Conservation (phyloP, 2,888 invertebrate genomes). For the Patella depressa region DNA sequence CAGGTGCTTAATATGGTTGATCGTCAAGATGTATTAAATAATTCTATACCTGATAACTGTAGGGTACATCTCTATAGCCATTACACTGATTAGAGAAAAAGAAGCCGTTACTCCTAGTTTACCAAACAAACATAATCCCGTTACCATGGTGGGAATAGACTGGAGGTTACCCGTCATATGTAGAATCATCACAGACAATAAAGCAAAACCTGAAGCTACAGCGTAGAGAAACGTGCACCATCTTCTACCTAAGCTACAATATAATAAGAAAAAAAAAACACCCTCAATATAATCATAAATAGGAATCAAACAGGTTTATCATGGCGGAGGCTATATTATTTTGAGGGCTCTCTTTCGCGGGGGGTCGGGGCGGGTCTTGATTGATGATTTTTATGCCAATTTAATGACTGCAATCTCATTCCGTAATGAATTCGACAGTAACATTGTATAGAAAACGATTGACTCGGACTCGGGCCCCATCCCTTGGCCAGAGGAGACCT, state of each 20-base stretch:
- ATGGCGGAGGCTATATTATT: no score
- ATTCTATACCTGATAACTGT: constrained; percentile 52
- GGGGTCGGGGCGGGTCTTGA: no score
- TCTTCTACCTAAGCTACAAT: constrained; percentile 56
- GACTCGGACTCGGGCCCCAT: no score
- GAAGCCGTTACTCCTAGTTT: constrained; percentile 60
- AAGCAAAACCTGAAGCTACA: constrained; percentile 57
- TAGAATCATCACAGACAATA: constrained; percentile 55
- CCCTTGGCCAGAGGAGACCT: no score
- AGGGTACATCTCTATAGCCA: constrained; percentile 57
- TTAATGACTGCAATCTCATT: no score
- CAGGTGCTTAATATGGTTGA: no score
- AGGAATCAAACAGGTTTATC: not conserved
- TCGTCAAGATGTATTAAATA: no score
- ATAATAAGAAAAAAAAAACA: constrained; percentile 4
- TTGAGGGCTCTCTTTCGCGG: no score
- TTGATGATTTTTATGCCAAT: no score
- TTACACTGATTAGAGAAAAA: constrained; percentile 48
- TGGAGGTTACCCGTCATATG: constrained; percentile 56
- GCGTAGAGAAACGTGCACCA: constrained; percentile 62
- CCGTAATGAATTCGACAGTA: no score
- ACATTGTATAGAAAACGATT: no score
- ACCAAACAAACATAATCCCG: constrained; percentile 55
- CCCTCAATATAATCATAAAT: not conserved
- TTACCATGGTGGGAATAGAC: constrained; percentile 51